Evolutionary conservation across 2,797 vertebrate species (phyloP), one percentile per base, ranked within the genome.

Genomic region (Pempheris klunzingeri): DNA sequence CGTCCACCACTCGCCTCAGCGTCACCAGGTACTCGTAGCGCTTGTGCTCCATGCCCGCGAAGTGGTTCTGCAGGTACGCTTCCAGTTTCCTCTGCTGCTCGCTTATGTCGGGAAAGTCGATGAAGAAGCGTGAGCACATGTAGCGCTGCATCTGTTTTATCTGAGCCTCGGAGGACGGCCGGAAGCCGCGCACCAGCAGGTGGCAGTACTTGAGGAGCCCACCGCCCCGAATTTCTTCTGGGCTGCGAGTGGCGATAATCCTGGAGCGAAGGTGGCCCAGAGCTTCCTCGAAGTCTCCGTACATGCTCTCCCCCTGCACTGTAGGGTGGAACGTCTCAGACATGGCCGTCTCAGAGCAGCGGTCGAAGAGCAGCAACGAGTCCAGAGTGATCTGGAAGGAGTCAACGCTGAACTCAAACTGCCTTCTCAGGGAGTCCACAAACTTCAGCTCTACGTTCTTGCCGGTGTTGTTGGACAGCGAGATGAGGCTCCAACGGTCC

Each of bases 121-220:
- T 99, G 94, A 99, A 99, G 89, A 98, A 99, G 72, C 97, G 96
- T 0, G 97, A 99, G 90, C 97, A 99, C 97, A 99, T 99, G 95
- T 99, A 99, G 67, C 97, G 93, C 91, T 99, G 97, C 61, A 99
- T 95, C 0, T 94, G 95, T 46, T 97, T 96, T 92, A 97, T 97
- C 12, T 97, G 96, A 0, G 93, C 86, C 75, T 96, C 95, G 0
- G 96, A 96, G 18, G 90, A 93, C 0, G 97, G 94, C 60, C 91
- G 94, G 87, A 98, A 99, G 11, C 97, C 97, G 2, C 97, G 92
- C 59, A 96, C 97, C 81, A 98, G 91, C 74, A 99, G 96, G 92
- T 98, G 97, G 94, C 98, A 98, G 92, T 99, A 99, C 85, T 99
- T 99, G 30, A 99, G 96, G 47, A 99, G 94, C 1, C 98, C 97